These are phyloP conservation scores for Poeciliopsis gracilis DNA, from an alignment of 2,797 vertebrate species.

Conservation along the genomic window DNA sequence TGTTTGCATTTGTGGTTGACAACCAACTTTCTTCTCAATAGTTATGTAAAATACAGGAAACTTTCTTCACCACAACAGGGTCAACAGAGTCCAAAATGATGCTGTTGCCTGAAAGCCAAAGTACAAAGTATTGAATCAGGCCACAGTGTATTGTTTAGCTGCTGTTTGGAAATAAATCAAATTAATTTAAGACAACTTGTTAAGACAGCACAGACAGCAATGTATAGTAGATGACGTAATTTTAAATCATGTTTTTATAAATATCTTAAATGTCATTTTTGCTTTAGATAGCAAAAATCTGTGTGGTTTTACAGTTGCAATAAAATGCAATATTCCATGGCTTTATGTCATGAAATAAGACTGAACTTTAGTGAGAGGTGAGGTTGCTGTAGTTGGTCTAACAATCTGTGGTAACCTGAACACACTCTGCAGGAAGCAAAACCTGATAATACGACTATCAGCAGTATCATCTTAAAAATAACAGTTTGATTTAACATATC, in stretches of 20 bases:
- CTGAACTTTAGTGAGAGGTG: not conserved
- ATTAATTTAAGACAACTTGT: not conserved
- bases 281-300: not conserved
- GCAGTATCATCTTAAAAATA: not conserved
- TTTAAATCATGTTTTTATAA: not conserved
- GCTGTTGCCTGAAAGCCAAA: not conserved
- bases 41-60: not conserved
- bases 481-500: not conserved
- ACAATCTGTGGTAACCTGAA: not conserved
- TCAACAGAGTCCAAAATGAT: not conserved
- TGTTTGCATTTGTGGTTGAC: not conserved
- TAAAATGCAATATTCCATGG: not conserved
- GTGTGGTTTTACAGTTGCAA: not conserved
- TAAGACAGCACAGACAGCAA: not conserved
- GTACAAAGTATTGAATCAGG: not conserved
- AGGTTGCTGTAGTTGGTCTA: not conserved
- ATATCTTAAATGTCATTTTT: not conserved
- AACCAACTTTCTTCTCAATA: not conserved
- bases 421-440: not conserved
- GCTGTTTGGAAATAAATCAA: not conserved
- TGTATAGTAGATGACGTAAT: not conserved
- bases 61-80: not conserved
- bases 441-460: not conserved
- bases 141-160: not conserved
- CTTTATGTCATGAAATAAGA: not conserved